Conservation (phyloP, 2,797 vertebrate species). For the Alosa sapidissima region DNA sequence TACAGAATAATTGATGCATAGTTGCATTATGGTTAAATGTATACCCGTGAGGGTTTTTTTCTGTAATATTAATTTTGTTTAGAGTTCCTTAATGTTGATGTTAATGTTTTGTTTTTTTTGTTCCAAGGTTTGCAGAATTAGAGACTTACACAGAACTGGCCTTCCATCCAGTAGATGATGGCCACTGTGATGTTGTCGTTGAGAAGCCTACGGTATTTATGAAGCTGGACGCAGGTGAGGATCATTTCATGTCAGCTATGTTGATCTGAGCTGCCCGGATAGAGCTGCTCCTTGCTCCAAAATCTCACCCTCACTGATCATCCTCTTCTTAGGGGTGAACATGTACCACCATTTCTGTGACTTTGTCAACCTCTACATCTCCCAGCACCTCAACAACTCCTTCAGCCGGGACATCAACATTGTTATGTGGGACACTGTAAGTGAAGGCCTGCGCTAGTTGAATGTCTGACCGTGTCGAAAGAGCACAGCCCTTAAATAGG, state of each 20-base stretch:
- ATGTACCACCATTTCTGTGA: slow-evolving; percentile 99
- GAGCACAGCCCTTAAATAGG: background rate
- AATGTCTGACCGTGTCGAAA: background rate
- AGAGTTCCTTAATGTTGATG: background rate
- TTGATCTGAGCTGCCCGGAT: background rate
- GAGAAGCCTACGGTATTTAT: slow-evolving; percentile 92
- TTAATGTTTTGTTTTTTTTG: background rate
- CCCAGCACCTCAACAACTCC: slow-evolving; percentile 94
- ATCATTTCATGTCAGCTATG: background rate
- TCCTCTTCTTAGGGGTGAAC: slow-evolving; percentile 84
- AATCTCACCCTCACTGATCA: background rate
- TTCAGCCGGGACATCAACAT: slow-evolving; percentile 89
- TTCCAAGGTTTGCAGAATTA: slow-evolving; percentile 87
- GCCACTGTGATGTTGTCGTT: slow-evolving; percentile 85
- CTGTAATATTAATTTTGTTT: background rate
- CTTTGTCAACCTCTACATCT: slow-evolving; percentile 95
- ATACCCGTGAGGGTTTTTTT: background rate
- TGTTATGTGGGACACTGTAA: slow-evolving; percentile 98
- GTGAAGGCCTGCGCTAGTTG: slow-evolving; percentile 53
- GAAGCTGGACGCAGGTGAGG: slow-evolving; percentile 94
- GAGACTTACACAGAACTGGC: slow-evolving; percentile 83
- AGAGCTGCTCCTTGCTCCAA: background rate
- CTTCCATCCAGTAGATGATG: slow-evolving; percentile 79
- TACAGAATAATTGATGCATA: background rate
- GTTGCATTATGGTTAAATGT: background rate